A percentile compares a stretch with the other conserved stretches of the same genome.
phyloP scores from a whole-genome alignment of 2,888 invertebrate genomes.

The Seladonia tumulorum region DNA sequence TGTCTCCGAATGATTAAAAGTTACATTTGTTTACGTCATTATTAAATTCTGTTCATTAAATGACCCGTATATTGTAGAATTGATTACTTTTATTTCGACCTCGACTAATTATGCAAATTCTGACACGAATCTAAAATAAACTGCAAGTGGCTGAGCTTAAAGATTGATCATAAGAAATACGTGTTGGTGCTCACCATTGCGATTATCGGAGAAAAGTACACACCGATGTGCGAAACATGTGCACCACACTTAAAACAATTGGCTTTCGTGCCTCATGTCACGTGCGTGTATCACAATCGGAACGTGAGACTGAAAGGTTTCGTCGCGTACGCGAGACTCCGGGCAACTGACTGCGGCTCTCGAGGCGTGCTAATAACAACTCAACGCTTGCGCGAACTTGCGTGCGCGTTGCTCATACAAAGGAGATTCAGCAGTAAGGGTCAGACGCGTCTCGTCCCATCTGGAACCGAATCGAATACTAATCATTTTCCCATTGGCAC shows the following conservation, averaged over 20 bases:
- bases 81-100: not conserved
- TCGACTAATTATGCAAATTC: not conserved
- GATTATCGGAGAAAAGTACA: not conserved
- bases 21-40: not conserved
- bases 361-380: constrained; percentile 47
- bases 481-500: not conserved
- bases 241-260: constrained; percentile 25
- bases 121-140: not conserved
- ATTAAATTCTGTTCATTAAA: not conserved
- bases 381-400: constrained; percentile 40
- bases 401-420: constrained; percentile 29
- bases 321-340: constrained; percentile 67
- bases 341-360: constrained; percentile 68
- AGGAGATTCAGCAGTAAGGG: constrained; percentile 45
- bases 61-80: not conserved
- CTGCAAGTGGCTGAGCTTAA: not conserved
- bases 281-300: constrained; percentile 45
- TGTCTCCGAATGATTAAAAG: not conserved
- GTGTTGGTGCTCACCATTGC: constrained; percentile 28
- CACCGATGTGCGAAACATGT: constrained; percentile 21
- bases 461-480: constrained; percentile 1
- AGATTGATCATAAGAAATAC: not conserved
- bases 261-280: constrained; percentile 52
- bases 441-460: constrained; percentile 26
- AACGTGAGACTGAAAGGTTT: constrained; percentile 55